These are phyloP conservation scores for Hydractinia echinata DNA, from an alignment of 30 jellyfish, hydroid and myxozoan species.

Conservation along the genomic window DNA sequence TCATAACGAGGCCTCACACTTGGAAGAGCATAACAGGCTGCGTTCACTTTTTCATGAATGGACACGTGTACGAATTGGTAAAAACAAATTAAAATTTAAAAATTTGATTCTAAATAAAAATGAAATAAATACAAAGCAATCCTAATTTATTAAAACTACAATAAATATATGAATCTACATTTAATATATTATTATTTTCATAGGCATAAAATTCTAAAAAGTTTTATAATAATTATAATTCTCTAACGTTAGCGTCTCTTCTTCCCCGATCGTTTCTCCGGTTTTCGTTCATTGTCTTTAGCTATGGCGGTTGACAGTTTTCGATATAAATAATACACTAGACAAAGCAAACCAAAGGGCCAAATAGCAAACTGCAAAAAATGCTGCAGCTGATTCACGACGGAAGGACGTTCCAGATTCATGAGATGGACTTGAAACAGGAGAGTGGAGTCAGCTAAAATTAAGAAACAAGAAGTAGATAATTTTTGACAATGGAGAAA, in stretches of 20 bases:
- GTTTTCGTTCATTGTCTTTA: constrained; percentile 39
- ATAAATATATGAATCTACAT: no score
- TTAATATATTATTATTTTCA: no score
- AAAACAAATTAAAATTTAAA: no score
- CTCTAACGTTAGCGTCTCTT: constrained; percentile 44
- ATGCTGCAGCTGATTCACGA: constrained; percentile 33
- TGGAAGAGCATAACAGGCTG: no score
- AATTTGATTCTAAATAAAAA: no score
- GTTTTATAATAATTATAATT: background rate
- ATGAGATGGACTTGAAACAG: constrained; percentile 77
- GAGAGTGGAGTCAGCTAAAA: constrained; percentile 73
- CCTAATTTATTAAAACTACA: no score
- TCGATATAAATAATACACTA: constrained; percentile 55
- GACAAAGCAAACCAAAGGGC: constrained; percentile 49
- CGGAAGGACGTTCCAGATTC: constrained; percentile 57
- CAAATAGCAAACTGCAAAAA: constrained; percentile 42
- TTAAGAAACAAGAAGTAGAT: background rate
- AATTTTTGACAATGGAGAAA: background rate
- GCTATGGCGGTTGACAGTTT: constrained; percentile 36
- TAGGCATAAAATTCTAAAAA: background rate
- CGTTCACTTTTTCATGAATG: no score
- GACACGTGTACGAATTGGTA: no score
- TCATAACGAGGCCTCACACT: no score
- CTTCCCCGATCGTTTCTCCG: constrained; percentile 64
- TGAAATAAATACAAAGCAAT: no score